Base-by-base conservation (phyloP, 2,797 vertebrate genomes). In the Chaetophractus vellerosus region DNA sequence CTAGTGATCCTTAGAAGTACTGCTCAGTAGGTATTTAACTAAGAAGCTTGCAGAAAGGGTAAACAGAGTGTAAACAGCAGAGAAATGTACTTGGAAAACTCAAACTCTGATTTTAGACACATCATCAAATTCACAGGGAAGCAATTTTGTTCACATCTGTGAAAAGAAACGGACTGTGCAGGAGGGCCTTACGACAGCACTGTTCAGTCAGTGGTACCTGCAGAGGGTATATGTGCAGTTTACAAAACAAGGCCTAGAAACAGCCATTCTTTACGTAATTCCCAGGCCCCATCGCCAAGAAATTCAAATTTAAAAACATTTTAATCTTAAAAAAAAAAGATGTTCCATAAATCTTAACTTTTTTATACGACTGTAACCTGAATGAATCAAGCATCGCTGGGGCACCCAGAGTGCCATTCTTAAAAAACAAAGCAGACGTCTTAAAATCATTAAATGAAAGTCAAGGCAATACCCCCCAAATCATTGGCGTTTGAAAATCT, bases 181-280 rank as follows among this genome's bases (percentile, higher is more conserved):
- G 50, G 19, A 94, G 38, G 21, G 21, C 14, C 76, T 88, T 64
- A 21, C 36, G 66, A 59, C 33, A 69, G 16, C 26, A 50, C 50
- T 83, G 26, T 24, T 68, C 66, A 87, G 59, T 24, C 45, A 64
- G 24, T 1, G 72, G 23, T 16, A 89, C 36, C n/a, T 38, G 6
- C 50, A 8, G 50, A 72, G 3, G 26, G 55, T 82, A 90, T 57
- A 81, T 41, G 19, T 16, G n/a, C 36, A 71, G 24, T 28, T 82
- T 96, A 80, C 5, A 85, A 95, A 89, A 64, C 7, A 78, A 76
- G 61, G 76, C 31, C 36, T 50, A 68, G 75, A 88, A 84, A 89
- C 18, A 64, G 38, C n/a, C 31, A 55, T 31, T 88, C 52, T 93
- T 74, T 15, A 68, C 41, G 9, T 33, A n/a, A 93, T 66, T 74